Conservation (phyloP, 2,888 invertebrate species). For the Acheta domesticus region DNA sequence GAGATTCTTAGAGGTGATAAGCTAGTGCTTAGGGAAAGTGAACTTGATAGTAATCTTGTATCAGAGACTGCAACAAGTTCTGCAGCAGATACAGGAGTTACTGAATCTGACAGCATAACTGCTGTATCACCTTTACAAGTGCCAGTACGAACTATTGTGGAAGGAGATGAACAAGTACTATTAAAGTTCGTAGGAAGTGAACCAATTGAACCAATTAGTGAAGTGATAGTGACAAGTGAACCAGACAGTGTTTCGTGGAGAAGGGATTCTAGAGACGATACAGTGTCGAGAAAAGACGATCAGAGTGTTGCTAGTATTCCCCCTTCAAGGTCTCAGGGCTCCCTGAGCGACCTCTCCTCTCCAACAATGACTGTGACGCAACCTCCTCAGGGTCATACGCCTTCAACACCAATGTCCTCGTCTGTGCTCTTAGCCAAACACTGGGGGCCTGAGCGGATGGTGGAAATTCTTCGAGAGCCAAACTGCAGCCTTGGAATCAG, state of each 20-base stretch:
- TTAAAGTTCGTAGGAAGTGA: conserved; percentile 4
- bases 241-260: conserved; percentile 2
- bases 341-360: not conserved
- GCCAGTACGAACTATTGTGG: not conserved
- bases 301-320: conserved; percentile 29
- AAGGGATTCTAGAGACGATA: conserved; percentile 11
- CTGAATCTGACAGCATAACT: not conserved
- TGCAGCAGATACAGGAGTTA: conserved; percentile 12
- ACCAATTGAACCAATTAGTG: not conserved
- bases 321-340: not conserved
- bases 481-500: conserved; percentile 90
- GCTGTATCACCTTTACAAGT: not conserved
- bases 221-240: not conserved
- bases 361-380: conserved; percentile 29
- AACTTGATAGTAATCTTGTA: conserved; percentile 1
- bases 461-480: conserved; percentile 68
- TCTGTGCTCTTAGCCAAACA: conserved; percentile 58
- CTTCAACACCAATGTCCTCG: conserved; percentile 21
- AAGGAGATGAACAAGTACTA: not conserved
- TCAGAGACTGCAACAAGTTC: not conserved
- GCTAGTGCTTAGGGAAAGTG: conserved; percentile 11
- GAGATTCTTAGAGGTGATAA: not conserved
- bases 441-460: conserved; percentile 79
- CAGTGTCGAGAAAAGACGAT: conserved; percentile 24
- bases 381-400: conserved; percentile 20